These are phyloP conservation scores for Chionis minor DNA, from an alignment of 2,113 vertebrate genomes.

Conservation along the genomic window DNA sequence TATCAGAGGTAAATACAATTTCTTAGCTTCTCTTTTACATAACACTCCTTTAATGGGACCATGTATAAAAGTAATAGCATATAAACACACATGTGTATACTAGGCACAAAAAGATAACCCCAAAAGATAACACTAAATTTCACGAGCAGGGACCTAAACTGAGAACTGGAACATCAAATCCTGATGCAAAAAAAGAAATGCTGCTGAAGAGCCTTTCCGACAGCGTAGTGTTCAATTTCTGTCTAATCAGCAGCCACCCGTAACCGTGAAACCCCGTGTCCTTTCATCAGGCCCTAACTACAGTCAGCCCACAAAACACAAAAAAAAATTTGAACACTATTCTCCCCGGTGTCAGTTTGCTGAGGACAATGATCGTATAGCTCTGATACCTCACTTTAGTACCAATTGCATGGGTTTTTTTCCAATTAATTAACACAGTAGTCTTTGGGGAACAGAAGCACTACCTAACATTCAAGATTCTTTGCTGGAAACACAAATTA, in stretches of 20 bases:
- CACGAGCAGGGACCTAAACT: neutral
- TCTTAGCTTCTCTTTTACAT: neutral
- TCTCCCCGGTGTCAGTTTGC: neutral
- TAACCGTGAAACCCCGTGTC: neutral
- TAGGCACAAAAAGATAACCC: neutral
- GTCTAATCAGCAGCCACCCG: neutral
- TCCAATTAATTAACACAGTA: neutral
- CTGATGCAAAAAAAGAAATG: neutral
- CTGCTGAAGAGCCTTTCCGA: neutral
- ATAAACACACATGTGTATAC: neutral
- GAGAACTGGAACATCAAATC: neutral
- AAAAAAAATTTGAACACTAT: neutral
- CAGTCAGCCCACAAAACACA: neutral
- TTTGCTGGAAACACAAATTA: neutral
- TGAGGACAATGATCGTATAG: neutral
- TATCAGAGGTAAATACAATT: neutral
- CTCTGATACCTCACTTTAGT: neutral
- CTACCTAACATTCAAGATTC: neutral
- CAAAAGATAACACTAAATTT: neutral
- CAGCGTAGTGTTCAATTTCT: neutral
- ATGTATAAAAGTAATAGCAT: neutral
- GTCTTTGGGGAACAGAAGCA: neutral
- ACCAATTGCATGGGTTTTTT: neutral
- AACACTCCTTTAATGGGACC: neutral
- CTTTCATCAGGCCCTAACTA: conserved; percentile 35